These are phyloP conservation scores for Exocentrus adspersus DNA, from an alignment of 2,888 invertebrate genomes.

Conservation along the genomic window DNA sequence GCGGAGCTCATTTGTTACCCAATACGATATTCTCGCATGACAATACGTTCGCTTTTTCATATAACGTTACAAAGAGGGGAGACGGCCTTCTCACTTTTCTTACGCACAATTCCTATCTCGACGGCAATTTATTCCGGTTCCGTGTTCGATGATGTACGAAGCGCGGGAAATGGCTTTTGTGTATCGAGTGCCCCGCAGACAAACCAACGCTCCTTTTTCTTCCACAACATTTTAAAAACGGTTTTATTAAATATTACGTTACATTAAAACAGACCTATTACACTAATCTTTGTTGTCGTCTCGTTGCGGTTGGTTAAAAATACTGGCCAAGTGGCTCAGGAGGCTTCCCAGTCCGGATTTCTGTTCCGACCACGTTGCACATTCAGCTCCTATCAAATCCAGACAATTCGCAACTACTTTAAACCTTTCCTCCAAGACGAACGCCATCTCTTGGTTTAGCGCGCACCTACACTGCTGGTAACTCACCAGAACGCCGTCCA, in stretches of 20 bases:
- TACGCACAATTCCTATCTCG: background rate
- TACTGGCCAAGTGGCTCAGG: slow-evolving; percentile 27
- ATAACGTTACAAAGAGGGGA: background rate
- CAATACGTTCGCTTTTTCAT: background rate
- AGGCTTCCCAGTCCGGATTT: slow-evolving; percentile 25
- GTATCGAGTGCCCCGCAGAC: too few relatives aligned
- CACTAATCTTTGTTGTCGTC: too few relatives aligned
- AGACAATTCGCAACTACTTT: slow-evolving; percentile 46
- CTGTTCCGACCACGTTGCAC: slow-evolving; percentile 29
- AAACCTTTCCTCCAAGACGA: slow-evolving; percentile 46
- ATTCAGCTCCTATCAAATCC: slow-evolving; percentile 41
- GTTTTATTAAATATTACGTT: background rate
- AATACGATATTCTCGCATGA: background rate
- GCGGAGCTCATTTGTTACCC: background rate
- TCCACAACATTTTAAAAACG: slow-evolving; percentile 8
- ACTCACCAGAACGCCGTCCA: slow-evolving; percentile 54
- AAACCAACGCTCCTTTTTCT: background rate
- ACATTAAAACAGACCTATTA: background rate
- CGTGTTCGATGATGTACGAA: too few relatives aligned
- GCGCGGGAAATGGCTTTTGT: too few relatives aligned
- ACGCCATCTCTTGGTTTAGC: slow-evolving; percentile 53
- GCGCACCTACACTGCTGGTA: slow-evolving; percentile 56
- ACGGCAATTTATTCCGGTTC: background rate
- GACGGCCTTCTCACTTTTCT: background rate
- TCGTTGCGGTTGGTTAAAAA: too few relatives aligned